Base-by-base conservation (phyloP, 2,797 vertebrate genomes). In the Takifugu ocellatus region DNA sequence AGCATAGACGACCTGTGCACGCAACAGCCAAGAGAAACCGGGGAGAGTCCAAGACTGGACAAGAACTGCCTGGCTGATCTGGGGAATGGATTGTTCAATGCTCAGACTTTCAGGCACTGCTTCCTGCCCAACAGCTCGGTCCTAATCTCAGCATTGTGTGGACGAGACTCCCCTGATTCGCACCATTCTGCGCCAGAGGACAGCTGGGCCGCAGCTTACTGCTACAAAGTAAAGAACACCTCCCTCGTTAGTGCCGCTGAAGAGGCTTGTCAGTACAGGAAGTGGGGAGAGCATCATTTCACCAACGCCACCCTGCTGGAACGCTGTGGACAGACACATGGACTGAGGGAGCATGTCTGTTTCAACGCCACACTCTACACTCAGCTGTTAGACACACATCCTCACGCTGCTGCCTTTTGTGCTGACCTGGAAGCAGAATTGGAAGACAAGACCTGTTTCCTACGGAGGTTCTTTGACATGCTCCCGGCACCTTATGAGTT, bases 391-490 rank as follows among this genome's bases (percentile, higher is more conserved):
- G 72, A 45, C 21, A 66, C 68, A 26, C 76, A 84, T 49, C 90
- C 92, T 1, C 83, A 83, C 65, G 62, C 93, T 1, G 72, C 77
- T 17, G 86, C 88, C 3, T 72, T 85, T 61, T 95, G 94, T 59
- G 67, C 79, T 47, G 82, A 85, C 42, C 70, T 84, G 29, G 83
- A 73, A 47, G 76, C 59, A 2, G 90, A 84, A 27, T 81, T 79
- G 12, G 74, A 85, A 43, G 84, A 73, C 36, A 77, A 74, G 31
- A 92, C 87, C 55, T 96, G 94, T 64, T 89, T 95, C 63, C 89
- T 95, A 63, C 93, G 94, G 65, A 91, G 87, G 66, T 81, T 95
- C 49, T 91, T 94, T 54, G 90, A 92, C 31, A 91, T 93, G 77
- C 90, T 96, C 53, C 91, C 91, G 31, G 87, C 92, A 0, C 78